A percentile compares a stretch with the other conserved stretches of the same genome.
Evolutionary conservation across 2,113 vertebrate genomes (phyloP).

Genomic region (Ochotona princeps): DNA sequence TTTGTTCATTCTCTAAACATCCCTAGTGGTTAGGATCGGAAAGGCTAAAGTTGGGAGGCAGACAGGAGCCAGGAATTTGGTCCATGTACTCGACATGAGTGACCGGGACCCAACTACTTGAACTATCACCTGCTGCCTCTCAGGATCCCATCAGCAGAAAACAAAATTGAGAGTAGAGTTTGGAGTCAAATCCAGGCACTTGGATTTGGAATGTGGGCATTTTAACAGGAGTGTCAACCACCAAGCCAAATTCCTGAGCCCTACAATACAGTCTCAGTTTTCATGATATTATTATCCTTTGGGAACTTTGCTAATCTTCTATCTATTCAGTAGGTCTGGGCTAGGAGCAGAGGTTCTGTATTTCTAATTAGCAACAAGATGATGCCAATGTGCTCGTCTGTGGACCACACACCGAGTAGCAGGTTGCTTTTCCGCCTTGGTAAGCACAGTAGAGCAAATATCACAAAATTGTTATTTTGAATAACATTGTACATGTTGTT

Average conservation of each 20-base stretch:
- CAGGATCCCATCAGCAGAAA: too few relatives aligned
- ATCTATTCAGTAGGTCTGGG: conserved; percentile 19
- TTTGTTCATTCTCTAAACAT: too few relatives aligned
- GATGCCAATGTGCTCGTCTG: not conserved
- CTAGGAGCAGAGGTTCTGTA: not conserved
- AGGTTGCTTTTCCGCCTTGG: conserved; percentile 49
- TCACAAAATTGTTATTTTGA: conserved; percentile 57
- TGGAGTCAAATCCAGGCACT: too few relatives aligned
- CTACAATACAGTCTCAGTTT: not conserved
- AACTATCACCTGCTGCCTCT: too few relatives aligned
- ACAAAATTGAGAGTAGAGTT: too few relatives aligned
- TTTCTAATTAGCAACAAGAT: not conserved
- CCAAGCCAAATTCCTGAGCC: not conserved
- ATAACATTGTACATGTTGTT: conserved; percentile 52
- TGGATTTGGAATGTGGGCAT: too few relatives aligned
- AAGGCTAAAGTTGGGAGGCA: too few relatives aligned
- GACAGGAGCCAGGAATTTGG: too few relatives aligned
- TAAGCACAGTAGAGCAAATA: conserved; percentile 53
- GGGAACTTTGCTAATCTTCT: not conserved
- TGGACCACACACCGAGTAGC: conserved; percentile 53
- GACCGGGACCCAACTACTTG: too few relatives aligned
- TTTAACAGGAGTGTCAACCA: too few relatives aligned
- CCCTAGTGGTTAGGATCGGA: too few relatives aligned
- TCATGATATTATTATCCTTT: not conserved
- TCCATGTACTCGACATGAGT: too few relatives aligned